Conservation (phyloP, 1,140 invertebrate genomes). For the Cyclina sinensis region DNA sequence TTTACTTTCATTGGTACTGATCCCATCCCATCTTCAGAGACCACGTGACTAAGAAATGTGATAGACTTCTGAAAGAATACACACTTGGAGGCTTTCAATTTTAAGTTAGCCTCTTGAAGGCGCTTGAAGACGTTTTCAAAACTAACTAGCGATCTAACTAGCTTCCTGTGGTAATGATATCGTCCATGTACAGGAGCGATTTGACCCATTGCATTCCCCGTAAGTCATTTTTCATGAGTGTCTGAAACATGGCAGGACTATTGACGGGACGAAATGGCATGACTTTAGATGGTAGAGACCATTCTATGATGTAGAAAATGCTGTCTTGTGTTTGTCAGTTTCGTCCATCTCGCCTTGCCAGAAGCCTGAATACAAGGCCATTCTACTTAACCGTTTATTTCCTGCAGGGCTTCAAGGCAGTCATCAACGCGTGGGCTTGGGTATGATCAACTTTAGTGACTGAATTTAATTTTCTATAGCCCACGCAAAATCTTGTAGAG, state of each 20-base stretch:
- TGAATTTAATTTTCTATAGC: background rate
- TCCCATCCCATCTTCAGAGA: slow-evolving; percentile 20
- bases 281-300: slow-evolving; percentile 70
- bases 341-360: slow-evolving; percentile 85
- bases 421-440: background rate
- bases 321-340: slow-evolving; percentile 83
- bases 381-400: background rate
- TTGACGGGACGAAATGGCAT: slow-evolving; percentile 67
- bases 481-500: background rate
- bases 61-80: slow-evolving; percentile 65
- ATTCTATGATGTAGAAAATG: slow-evolving; percentile 67
- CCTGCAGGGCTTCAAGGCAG: background rate
- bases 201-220: background rate
- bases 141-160: background rate
- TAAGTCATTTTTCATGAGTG: background rate
- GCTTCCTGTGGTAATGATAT: background rate
- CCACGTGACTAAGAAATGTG: slow-evolving; percentile 60
- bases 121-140: slow-evolving; percentile 24
- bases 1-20: slow-evolving; percentile 36
- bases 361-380: background rate
- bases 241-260: background rate
- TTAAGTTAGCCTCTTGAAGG: slow-evolving; percentile 13
- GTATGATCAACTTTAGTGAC: background rate
- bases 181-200: background rate
- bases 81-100: slow-evolving; percentile 64